Evolutionary conservation across 1,140 invertebrate species (phyloP).

Genomic region (Lutraria rhynchaena): DNA sequence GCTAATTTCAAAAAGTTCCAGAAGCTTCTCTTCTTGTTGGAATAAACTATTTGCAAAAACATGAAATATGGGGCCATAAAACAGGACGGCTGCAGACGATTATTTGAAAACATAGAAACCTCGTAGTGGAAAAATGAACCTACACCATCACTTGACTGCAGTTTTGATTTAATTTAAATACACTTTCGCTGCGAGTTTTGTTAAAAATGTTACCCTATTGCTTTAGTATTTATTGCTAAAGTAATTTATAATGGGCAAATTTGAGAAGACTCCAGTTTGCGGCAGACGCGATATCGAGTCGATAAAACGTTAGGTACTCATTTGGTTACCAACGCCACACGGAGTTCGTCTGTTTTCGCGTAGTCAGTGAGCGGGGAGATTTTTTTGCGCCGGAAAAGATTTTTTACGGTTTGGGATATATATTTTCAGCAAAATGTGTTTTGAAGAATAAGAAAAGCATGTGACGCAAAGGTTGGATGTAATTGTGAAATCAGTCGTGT

Average conservation of each 20-base stretch:
- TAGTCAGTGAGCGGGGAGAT: conserved; percentile 13
- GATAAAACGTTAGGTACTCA: no score
- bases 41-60: conserved; percentile 47
- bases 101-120: conserved; percentile 48
- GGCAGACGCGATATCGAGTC: conserved; percentile 21
- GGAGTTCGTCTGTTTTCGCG: conserved; percentile 16
- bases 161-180: neutral
- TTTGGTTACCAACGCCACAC: neutral
- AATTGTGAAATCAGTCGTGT: no score
- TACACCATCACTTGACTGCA: neutral
- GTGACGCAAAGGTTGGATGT: no score
- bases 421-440: neutral
- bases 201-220: conserved; percentile 6
- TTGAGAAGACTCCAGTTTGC: conserved; percentile 5
- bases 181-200: conserved; percentile 20
- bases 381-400: conserved; percentile 7
- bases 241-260: conserved; percentile 30
- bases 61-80: conserved; percentile 56
- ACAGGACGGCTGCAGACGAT: conserved; percentile 25
- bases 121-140: neutral
- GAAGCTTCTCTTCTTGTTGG: neutral
- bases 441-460: conserved; percentile 1
- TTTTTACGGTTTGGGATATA: conserved; percentile 12
- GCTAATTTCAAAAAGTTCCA: neutral
- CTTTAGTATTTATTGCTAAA: conserved; percentile 9